A percentile compares a stretch with the other conserved stretches of the same genome.
phyloP scores from a whole-genome alignment of 2,113 vertebrate species.

The Holacanthus passer region DNA sequence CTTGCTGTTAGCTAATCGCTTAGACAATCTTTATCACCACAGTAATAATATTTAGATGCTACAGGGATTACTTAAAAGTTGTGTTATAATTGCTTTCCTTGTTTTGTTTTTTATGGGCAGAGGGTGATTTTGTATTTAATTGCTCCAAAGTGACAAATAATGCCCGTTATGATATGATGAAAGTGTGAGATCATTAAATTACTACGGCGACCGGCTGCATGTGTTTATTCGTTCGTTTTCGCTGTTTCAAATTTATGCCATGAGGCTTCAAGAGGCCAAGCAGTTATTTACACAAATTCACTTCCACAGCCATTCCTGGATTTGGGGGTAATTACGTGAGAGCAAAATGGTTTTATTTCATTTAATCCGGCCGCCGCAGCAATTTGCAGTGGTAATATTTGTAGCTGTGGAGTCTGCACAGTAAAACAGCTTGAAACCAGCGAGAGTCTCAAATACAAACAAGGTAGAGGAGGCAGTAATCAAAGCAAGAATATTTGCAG shows the following conservation, averaged over 20 bases:
- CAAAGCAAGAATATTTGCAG: constrained; percentile 34
- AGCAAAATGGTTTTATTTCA: constrained; percentile 85
- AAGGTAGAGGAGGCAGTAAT: constrained; percentile 46
- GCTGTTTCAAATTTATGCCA: constrained; percentile 80
- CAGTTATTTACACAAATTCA: constrained; percentile 86
- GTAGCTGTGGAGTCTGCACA: constrained; percentile 69
- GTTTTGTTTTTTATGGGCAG: constrained; percentile 79
- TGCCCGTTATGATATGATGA: constrained; percentile 85
- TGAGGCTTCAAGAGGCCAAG: constrained; percentile 79
- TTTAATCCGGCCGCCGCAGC: constrained; percentile 81
- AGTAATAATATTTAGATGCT: constrained; percentile 85
- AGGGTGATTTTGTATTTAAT: constrained; percentile 86
- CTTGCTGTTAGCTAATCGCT: constrained; percentile 78
- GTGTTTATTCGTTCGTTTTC: constrained; percentile 75
- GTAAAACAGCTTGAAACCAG: constrained; percentile 79
- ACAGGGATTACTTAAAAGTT: constrained; percentile 86
- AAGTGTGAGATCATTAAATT: constrained; percentile 87
- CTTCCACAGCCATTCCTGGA: constrained; percentile 82
- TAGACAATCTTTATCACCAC: constrained; percentile 81
- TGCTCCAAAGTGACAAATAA: constrained; percentile 87
- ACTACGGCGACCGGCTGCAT: constrained; percentile 73
- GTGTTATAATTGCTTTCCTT: constrained; percentile 84
- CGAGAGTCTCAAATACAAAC: constrained; percentile 57
- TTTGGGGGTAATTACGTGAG: constrained; percentile 82
- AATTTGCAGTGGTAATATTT: constrained; percentile 85